These are phyloP conservation scores for Phalanger gymnotis DNA, from an alignment of 2,797 vertebrate genomes.

Conservation along the genomic window DNA sequence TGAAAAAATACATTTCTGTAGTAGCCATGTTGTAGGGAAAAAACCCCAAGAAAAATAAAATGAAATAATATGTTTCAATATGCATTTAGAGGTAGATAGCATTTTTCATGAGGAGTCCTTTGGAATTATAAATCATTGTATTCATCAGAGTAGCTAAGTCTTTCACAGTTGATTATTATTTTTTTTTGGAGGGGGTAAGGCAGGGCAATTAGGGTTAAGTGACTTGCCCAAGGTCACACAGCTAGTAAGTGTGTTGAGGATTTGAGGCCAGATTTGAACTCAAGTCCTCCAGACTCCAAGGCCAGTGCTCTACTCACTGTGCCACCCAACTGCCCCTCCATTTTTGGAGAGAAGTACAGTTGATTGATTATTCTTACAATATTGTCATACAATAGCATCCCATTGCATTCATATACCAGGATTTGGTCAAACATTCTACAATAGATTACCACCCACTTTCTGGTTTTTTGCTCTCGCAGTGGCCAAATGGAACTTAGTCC, in stretches of 20 bases:
- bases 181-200: too few relatives aligned
- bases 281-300: too few relatives aligned
- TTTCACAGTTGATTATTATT: neutral
- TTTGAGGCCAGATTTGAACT: too few relatives aligned
- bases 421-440: neutral
- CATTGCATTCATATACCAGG: neutral
- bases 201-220: too few relatives aligned
- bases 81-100: neutral
- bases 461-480: neutral
- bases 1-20: neutral
- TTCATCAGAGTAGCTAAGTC: neutral
- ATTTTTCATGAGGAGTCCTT: neutral
- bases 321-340: too few relatives aligned
- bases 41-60: neutral
- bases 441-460: neutral
- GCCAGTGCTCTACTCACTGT: too few relatives aligned
- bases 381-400: neutral
- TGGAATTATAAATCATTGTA: neutral
- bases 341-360: too few relatives aligned
- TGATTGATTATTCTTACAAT: too few relatives aligned
- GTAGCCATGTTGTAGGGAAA: neutral
- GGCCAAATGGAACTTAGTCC: neutral
- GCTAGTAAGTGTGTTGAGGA: too few relatives aligned
- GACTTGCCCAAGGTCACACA: too few relatives aligned
- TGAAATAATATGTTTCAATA: neutral